Evolutionary conservation across 2,113 vertebrate species (phyloP), one percentile per base, ranked within the genome.

Genomic region (Halichoeres trimaculatus): DNA sequence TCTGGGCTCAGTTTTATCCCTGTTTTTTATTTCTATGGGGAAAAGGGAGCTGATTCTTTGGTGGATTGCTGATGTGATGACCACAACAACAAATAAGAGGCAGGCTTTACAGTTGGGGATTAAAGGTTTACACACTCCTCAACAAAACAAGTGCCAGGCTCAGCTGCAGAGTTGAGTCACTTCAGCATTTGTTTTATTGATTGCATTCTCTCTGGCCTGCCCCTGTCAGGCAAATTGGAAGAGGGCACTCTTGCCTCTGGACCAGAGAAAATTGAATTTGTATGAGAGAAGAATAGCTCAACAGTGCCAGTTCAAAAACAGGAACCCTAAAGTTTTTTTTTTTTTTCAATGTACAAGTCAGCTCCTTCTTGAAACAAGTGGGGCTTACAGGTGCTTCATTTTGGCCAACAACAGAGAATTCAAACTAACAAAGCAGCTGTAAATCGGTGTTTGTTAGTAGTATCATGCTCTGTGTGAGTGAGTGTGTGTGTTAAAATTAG

Each of bases 101-200:
- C 35, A 19, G 78, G 70, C 68, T 77, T 78, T 87, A 84, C 84
- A 78, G 81, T 47, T 36, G 48, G 47, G 69, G 68, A 85, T 80
- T 76, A 81, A 85, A 38, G 68, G 68, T 88, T 85, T 72, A 88
- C 78, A 84, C 79, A 88, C 56, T 80, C 52, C 51, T 51, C 56
- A 2, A 41, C 57, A 68, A 68, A 79, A 61, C 72, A 81, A 75
- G 64, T 54, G 63, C 70, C 23, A 38, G 66, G 68, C 61, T 83
- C 78, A 57, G 72, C 74, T 67, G 65, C 85, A 82, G 74, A 70
- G 60, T 67, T 73, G 51, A 80, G 48, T 71, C 68, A 71, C 74
- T 74, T 74, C 63, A 70, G 48, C 70, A 69, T 86, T 84, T 81
- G 80, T 66, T 79, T 83, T 80, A 88, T 88, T 78, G 83, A 88